Base-by-base conservation (phyloP, 2,888 invertebrate genomes). In the Lissocephala sabroskyi region DNA sequence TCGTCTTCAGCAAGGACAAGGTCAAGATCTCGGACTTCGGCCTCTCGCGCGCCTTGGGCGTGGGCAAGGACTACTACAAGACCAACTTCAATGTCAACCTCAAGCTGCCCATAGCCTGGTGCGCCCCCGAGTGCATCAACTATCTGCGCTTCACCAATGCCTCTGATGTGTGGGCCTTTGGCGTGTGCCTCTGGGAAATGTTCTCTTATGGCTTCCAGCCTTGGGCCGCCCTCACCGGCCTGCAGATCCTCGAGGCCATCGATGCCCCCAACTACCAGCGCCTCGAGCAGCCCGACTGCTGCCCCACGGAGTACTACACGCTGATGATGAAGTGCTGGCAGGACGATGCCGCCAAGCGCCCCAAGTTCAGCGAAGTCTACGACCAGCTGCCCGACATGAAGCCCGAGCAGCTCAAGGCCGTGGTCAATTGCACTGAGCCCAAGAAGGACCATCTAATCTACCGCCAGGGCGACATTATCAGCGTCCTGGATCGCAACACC, bases 21-120 rank as follows among this genome's bases (percentile, higher is more conserved):
- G 97, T 98, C 4, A 99, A 99, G 87, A 98, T 99, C 59, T 98
- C 97, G 0, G 98, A 99, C 82, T 98, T 99, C 85, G 98, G 98
- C 3, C 85, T 99, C 44, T 97, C 97, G 0, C 89, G 98, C 45
- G 97, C 97, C 0, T 86, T 99, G 45, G 98, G 98, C 1, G 96
- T 96, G 40, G 98, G 98, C 19, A 98, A 98, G 84, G 98, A 99
- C 84, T 99, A 99, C 83, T 99, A 99, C 82, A 97, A 98, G 84
- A 97, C 97, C 2, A 98, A 98, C 86, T 97, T 97, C 83, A 97
- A 96, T 82, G 96, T 97, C 29, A 97, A 97, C 86, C 88, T 98
- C 52, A 98, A 98, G 85, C 86, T 99, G 49, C 98, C 98, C 1
- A 97, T 98, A 59, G 98, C 98, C 2, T 98, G 98, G 98, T 98